phyloP scores from a whole-genome alignment of 2,888 invertebrate genomes.

The Andrena dorsata region DNA sequence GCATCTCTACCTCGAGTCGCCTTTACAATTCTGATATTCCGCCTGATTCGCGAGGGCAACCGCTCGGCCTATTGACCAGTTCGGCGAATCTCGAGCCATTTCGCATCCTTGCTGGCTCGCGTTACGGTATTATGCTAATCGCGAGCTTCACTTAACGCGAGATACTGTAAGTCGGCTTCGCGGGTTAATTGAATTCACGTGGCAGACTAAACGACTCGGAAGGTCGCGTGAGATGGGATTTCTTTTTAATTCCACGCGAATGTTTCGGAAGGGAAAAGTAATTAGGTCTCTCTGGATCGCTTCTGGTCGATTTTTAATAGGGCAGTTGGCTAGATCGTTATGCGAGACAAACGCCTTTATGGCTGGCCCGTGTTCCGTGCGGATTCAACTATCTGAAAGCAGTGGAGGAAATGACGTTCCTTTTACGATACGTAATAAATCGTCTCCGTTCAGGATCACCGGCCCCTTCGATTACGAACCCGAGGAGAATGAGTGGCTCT shows the following conservation, averaged over 20 bases:
- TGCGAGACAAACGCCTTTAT: conserved; percentile 26
- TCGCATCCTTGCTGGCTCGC: not conserved
- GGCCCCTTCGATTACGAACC: conserved; percentile 22
- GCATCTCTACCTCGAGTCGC: no score
- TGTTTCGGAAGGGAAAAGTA: not conserved
- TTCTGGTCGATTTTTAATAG: not conserved
- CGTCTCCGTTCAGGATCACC: conserved; percentile 22
- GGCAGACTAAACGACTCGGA: not conserved
- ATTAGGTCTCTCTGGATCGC: not conserved
- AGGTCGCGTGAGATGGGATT: not conserved
- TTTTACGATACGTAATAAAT: conserved; percentile 52
- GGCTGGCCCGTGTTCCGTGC: conserved; percentile 2
- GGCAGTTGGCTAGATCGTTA: conserved; percentile 15
- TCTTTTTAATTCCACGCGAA: not conserved
- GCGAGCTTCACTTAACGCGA: conserved; percentile 20
- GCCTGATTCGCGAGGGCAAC: no score
- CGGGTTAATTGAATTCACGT: not conserved
- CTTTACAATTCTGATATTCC: no score
- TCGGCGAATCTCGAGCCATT: not conserved
- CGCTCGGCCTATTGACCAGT: no score
- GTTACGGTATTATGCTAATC: conserved; percentile 38
- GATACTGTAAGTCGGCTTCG: conserved; percentile 24
- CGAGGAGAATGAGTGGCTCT: conserved; percentile 21
- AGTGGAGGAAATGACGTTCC: conserved; percentile 36
- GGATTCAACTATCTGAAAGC: conserved; percentile 20